phyloP scores from a whole-genome alignment of 1,140 invertebrate genomes.

The Campodea augens region DNA sequence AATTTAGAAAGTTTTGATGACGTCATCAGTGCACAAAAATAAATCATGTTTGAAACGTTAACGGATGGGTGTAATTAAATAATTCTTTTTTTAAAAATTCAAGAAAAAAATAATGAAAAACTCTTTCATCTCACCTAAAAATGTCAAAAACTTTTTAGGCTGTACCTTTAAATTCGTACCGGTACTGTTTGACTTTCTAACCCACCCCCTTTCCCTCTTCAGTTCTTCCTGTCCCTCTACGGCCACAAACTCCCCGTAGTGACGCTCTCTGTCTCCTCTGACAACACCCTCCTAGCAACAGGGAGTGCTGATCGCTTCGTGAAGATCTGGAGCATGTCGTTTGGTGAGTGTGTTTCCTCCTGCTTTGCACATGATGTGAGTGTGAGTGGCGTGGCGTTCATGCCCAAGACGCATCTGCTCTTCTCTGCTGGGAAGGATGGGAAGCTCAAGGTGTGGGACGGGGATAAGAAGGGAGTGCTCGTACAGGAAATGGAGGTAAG shows the following conservation, averaged over 20 bases:
- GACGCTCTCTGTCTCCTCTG: conserved; percentile 83
- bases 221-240: conserved; percentile 90
- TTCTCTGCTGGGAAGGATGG: conserved; percentile 88
- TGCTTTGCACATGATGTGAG: conserved; percentile 87
- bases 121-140: no score
- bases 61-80: no score
- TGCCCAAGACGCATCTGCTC: conserved; percentile 79
- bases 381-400: conserved; percentile 69
- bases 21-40: no score
- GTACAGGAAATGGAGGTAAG: neutral
- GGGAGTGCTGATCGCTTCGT: conserved; percentile 89
- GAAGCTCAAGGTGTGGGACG: conserved; percentile 92
- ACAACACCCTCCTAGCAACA: conserved; percentile 73
- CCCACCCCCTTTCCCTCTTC: conserved; percentile 24
- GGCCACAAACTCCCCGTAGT: conserved; percentile 90
- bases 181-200: no score
- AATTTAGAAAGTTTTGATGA: no score
- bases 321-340: conserved; percentile 97
- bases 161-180: neutral
- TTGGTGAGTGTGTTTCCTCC: conserved; percentile 85
- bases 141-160: neutral
- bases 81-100: no score
- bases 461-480: conserved; percentile 30
- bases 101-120: no score
- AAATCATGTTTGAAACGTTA: no score